Evolutionary conservation across 92 coral and sea anemone species (phyloP), one percentile per base, ranked within the genome.

Genomic region (Zoanthus solanderi): DNA sequence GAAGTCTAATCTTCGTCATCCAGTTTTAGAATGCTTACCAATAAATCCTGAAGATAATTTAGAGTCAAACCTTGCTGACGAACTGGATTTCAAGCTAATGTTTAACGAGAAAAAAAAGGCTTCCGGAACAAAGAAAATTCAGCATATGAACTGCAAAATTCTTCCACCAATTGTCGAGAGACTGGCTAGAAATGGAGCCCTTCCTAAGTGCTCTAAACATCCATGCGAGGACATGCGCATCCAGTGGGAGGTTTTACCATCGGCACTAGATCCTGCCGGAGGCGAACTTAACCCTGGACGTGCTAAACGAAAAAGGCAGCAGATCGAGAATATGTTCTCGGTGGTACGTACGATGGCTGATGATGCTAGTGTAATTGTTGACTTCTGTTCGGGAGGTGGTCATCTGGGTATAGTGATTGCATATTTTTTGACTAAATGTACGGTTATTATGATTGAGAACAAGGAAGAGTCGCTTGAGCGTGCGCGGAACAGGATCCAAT

Each of bases 391-490:
- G 11, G 85, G 85, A 0, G 85, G 85, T 37, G 85, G 85, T 2
- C 85, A 80, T 42, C 60, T 80, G 9, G 85, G 85, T 6, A 66
- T 80, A 44, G 75, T 61, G 34, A 66, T 80, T 67, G 85, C 85
- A 13, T 80, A 80, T 69, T 66, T 80, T 60, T 80, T 80, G 46
- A 45, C 29, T 15, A 80, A 61, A 29, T 80, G 85, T 80, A 44
- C 85, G 61, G 85, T 80, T 63, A 66, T 66, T 14, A 12, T 81
- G 74, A 13, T 81, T 18, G 85, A 81, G 58, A 81, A 28, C 61
- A 81, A 81, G 74, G 85, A 81, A n/a, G 85, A 81, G 29, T 81
- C 85, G 18, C 45, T 81, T 65, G 85, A 81, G 2, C 85, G 85
- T 18, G 85, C 85, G 32, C 44, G 74, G 74, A 46, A 34, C 45